Evolutionary conservation across 2,113 vertebrate species (phyloP).

Genomic region (Pseudonaja textilis): DNA sequence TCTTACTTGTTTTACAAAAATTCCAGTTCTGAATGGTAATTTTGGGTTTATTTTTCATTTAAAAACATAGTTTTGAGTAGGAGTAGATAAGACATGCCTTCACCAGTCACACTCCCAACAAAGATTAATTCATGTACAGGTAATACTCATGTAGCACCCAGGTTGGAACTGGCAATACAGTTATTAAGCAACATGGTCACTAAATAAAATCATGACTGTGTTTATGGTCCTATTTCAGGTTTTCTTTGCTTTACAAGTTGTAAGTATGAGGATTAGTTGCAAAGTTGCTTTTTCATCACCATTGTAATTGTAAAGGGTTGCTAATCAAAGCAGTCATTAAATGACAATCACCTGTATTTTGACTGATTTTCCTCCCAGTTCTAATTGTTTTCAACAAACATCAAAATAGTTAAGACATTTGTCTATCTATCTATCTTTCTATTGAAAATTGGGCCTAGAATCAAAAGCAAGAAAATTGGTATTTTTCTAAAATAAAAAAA

Average conservation of each 20-base stretch:
- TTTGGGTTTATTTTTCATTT: neutral
- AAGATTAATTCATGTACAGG: neutral
- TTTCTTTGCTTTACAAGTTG: neutral
- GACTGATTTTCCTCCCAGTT: neutral
- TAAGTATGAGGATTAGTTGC: neutral
- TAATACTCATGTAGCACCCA: neutral
- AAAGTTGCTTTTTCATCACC: neutral
- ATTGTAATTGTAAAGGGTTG: neutral
- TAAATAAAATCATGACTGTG: neutral
- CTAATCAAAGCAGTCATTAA: neutral
- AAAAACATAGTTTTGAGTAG: neutral
- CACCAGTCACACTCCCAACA: neutral
- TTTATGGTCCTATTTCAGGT: neutral
- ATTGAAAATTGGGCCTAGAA: neutral
- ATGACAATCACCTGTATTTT: neutral
- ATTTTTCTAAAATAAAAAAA: neutral
- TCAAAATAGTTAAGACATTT: neutral
- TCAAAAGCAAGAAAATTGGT: neutral
- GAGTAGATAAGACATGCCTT: neutral
- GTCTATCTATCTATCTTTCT: neutral
- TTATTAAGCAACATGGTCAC: neutral
- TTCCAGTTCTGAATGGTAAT: neutral
- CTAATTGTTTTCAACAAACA: neutral
- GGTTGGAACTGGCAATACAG: neutral
- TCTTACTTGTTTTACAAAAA: neutral